Conservation (phyloP, 2,797 vertebrate genomes). For the Danio choprae region DNA sequence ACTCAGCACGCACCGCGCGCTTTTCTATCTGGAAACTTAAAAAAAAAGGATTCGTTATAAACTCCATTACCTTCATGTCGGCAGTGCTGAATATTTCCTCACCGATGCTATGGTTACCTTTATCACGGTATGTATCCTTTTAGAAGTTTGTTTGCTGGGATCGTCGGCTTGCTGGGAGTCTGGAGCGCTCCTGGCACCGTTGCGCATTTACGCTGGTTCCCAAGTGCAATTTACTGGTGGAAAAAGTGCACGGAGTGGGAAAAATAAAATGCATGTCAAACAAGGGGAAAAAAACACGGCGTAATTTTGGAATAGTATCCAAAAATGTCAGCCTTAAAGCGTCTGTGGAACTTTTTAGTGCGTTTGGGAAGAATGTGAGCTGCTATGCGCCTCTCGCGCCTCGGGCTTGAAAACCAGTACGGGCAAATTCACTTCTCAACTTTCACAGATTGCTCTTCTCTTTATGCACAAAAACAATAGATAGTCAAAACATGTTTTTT, state of each 20-base stretch:
- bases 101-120: conserved; percentile 88
- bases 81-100: conserved; percentile 81
- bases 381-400: conserved; percentile 61
- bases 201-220: conserved; percentile 42
- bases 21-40: conserved; percentile 71
- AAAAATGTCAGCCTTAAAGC: neutral
- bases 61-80: conserved; percentile 84
- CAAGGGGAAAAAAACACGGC: neutral
- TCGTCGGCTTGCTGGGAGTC: conserved; percentile 27
- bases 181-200: conserved; percentile 24
- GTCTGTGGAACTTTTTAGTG: conserved; percentile 42
- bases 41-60: conserved; percentile 67
- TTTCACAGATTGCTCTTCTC: conserved; percentile 48
- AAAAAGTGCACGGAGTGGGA: neutral
- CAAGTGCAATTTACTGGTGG: neutral
- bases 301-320: neutral
- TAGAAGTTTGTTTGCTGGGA: conserved; percentile 22
- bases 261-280: too few relatives aligned
- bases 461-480: conserved; percentile 52
- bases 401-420: conserved; percentile 65
- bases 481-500: conserved; percentile 1
- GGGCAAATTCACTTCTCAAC: conserved; percentile 60
- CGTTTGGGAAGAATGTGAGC: conserved; percentile 57
- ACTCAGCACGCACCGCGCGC: conserved; percentile 70
- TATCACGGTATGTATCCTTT: conserved; percentile 80